phyloP scores from a whole-genome alignment of 2,797 vertebrate species.

The Rhabdophis nuchalis region DNA sequence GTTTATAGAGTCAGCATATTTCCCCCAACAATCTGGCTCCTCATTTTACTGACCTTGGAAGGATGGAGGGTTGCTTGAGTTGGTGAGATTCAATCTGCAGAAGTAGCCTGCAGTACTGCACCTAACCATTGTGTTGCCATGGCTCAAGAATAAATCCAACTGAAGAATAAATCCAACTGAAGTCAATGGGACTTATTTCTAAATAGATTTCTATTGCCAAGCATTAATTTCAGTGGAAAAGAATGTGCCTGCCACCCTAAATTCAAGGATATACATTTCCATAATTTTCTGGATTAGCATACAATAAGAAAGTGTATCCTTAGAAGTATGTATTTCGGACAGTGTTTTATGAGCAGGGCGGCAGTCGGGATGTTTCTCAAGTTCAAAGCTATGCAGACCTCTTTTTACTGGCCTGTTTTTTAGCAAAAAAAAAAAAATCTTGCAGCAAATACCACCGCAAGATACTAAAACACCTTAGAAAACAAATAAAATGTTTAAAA shows the following conservation, averaged over 20 bases:
- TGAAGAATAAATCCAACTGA: neutral
- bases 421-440: no score
- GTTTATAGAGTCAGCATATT: no score
- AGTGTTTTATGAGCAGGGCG: conserved; percentile 12
- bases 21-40: no score
- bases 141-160: no score
- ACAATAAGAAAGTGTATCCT: no score
- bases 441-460: conserved; percentile 9
- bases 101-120: no score
- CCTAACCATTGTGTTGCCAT: no score
- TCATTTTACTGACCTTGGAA: no score
- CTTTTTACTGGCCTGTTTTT: neutral
- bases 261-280: neutral
- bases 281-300: neutral
- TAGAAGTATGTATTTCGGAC: conserved; percentile 13
- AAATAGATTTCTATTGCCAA: neutral
- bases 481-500: conserved; percentile 1
- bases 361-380: conserved; percentile 13
- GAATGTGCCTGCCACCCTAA: neutral
- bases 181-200: neutral
- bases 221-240: neutral
- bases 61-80: no score
- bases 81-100: no score
- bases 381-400: neutral
- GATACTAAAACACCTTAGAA: conserved; percentile 31